Evolutionary conservation across 2,113 vertebrate species (phyloP).

Genomic region (Scomber japonicus): DNA sequence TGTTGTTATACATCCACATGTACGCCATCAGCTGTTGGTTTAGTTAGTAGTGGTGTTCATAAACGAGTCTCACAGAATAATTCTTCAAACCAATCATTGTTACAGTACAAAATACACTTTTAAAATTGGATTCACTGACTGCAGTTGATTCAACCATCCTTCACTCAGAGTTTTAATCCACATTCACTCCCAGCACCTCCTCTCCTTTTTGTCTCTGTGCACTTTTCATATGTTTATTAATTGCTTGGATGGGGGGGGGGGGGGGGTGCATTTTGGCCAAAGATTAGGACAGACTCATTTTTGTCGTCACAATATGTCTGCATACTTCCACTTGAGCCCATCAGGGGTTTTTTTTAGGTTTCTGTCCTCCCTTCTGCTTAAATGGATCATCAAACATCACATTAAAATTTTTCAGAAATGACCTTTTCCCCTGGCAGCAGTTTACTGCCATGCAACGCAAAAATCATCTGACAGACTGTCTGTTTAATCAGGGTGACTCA

Average conservation of each 20-base stretch:
- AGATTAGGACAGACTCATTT: slow-evolving; percentile 6
- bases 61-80: neutral
- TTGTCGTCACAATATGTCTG: slow-evolving; percentile 6
- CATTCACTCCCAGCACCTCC: slow-evolving; percentile 8
- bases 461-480: neutral
- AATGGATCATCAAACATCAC: neutral
- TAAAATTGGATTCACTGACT: neutral
- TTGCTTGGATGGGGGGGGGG: slow-evolving; percentile 14
- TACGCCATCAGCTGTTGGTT: neutral
- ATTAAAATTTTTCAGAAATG: neutral
- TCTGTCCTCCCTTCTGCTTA: slow-evolving; percentile 4
- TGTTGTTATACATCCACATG: neutral
- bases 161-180: neutral
- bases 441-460: neutral
- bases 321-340: slow-evolving; percentile 18
- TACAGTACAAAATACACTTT: no score
- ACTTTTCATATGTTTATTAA: slow-evolving; percentile 23
- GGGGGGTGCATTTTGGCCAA: neutral
- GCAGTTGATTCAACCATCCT: neutral
- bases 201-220: neutral
- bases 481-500: neutral
- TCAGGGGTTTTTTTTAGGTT: neutral
- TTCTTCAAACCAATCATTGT: no score
- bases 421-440: slow-evolving; percentile 1
- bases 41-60: neutral